These are phyloP conservation scores for Spinus pinus DNA, from an alignment of 2,797 vertebrate genomes.

Conservation along the genomic window DNA sequence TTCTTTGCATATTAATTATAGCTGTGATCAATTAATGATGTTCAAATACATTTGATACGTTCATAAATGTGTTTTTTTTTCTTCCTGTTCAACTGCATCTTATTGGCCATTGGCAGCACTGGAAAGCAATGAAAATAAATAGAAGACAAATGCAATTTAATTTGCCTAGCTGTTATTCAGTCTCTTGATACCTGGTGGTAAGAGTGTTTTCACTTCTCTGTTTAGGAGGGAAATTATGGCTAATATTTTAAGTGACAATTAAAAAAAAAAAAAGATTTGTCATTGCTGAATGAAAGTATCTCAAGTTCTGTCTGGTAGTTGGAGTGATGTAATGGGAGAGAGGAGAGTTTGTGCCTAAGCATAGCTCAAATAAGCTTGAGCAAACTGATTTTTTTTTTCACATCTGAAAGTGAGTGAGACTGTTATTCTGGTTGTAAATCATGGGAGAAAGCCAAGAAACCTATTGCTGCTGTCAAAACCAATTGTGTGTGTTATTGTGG, in stretches of 20 bases:
- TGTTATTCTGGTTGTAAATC: neutral
- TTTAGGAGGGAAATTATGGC: neutral
- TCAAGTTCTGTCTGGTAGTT: neutral
- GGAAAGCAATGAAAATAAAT: neutral
- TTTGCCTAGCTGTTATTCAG: neutral
- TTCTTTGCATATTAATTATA: neutral
- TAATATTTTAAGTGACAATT: neutral
- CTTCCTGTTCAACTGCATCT: neutral
- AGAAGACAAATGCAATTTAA: neutral
- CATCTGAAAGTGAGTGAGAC: neutral
- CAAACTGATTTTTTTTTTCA: neutral
- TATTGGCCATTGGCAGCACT: neutral
- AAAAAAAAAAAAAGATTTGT: neutral
- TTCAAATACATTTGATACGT: neutral
- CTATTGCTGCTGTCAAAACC: neutral
- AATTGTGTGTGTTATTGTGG: neutral
- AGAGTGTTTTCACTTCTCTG: neutral
- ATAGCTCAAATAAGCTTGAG: constrained; percentile 4
- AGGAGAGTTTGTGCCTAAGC: neutral
- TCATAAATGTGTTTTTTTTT: neutral
- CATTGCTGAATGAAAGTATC: neutral
- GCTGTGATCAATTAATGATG: neutral
- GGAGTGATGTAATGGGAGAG: neutral
- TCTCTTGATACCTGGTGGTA: neutral
- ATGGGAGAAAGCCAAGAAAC: neutral